phyloP scores from a whole-genome alignment of 2,888 invertebrate species.

The Hartigia nigra region DNA sequence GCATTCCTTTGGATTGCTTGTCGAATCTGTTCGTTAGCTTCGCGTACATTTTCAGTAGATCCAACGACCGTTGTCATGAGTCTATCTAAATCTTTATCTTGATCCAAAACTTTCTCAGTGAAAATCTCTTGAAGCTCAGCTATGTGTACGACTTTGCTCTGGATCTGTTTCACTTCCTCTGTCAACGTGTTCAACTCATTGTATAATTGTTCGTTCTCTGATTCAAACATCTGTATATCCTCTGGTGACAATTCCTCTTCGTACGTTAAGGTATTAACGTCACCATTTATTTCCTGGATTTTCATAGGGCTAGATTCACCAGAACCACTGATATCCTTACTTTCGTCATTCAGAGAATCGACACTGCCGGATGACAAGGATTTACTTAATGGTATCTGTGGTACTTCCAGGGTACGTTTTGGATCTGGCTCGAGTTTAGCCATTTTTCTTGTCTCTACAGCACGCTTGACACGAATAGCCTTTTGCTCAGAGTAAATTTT shows the following conservation, averaged over 20 bases:
- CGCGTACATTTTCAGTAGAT: slow-evolving; percentile 94
- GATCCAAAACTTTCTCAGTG: slow-evolving; percentile 94
- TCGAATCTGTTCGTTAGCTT: slow-evolving; percentile 96
- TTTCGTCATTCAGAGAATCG: slow-evolving; percentile 1
- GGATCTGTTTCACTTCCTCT: slow-evolving; percentile 91
- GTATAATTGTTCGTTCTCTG: slow-evolving; percentile 88
- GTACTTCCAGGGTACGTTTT: slow-evolving; percentile 14
- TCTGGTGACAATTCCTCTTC: slow-evolving; percentile 82
- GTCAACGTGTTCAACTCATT: slow-evolving; percentile 89
- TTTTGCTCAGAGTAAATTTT: slow-evolving; percentile 90
- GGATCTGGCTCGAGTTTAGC: slow-evolving; percentile 73
- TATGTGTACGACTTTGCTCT: slow-evolving; percentile 94
- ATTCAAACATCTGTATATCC: slow-evolving; percentile 92
- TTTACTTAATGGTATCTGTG: background rate
- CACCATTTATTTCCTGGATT: slow-evolving; percentile 59
- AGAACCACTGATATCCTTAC: slow-evolving; percentile 17
- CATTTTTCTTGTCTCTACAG: slow-evolving; percentile 84
- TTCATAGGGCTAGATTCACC: slow-evolving; percentile 52
- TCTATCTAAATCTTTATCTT: slow-evolving; percentile 92
- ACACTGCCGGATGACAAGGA: background rate
- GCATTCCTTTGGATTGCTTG: slow-evolving; percentile 98
- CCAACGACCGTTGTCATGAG: slow-evolving; percentile 90
- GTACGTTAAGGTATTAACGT: slow-evolving; percentile 54
- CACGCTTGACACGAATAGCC: slow-evolving; percentile 86
- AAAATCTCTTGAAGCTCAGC: slow-evolving; percentile 95